Percentiles rank a stretch among this genome's conserved stretches.
These are phyloP conservation scores for Mohoua ochrocephala DNA, from an alignment of 2,113 vertebrate genomes.

Conservation along the genomic window DNA sequence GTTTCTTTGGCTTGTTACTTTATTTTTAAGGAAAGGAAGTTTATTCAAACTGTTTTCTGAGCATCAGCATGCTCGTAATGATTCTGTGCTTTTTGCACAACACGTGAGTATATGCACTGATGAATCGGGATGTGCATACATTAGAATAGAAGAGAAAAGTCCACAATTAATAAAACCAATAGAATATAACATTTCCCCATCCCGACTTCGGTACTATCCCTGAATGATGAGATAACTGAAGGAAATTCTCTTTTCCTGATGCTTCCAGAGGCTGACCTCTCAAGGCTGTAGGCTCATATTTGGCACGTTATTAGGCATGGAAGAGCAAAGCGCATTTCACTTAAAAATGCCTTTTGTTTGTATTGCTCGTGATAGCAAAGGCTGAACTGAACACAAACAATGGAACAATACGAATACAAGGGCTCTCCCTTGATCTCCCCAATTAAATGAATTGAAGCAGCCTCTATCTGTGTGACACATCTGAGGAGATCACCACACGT, in stretches of 20 bases:
- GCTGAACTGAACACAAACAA: not conserved
- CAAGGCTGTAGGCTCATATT: not conserved
- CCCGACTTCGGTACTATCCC: not conserved
- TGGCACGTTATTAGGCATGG: not conserved
- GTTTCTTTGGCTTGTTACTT: not conserved
- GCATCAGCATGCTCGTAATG: not conserved
- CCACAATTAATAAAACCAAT: not conserved
- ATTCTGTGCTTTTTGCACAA: not conserved
- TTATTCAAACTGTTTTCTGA: not conserved
- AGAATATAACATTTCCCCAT: not conserved
- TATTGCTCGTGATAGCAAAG: not conserved
- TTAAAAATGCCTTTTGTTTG: not conserved
- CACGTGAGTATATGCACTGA: not conserved
- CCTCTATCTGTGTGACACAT: not conserved
- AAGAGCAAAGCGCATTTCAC: not conserved
- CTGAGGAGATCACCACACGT: not conserved
- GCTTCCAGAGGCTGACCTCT: not conserved
- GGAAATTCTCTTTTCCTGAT: not conserved
- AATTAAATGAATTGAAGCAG: not conserved
- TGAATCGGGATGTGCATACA: accelerated
- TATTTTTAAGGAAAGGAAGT: not conserved
- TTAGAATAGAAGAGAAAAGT: not conserved
- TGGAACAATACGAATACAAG: not conserved
- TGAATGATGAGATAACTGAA: not conserved
- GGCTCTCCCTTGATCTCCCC: not conserved